phyloP scores from a whole-genome alignment of 2,113 vertebrate genomes.

The Rhinolophus ferrumequinum region DNA sequence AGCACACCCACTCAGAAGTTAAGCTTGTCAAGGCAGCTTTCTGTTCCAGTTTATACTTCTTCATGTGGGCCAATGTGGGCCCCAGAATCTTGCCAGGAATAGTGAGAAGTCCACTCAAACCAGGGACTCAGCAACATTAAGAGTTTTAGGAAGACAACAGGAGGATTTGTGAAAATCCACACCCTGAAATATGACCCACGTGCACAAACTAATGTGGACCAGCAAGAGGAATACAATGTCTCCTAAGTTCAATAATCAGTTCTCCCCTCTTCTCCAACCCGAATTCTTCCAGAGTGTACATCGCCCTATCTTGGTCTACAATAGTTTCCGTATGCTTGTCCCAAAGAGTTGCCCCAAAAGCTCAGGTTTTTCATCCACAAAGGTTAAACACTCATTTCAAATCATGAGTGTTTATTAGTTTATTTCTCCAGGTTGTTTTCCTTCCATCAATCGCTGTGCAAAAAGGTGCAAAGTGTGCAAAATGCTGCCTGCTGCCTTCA shows the following conservation, averaged over 20 bases:
- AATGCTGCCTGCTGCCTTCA: not conserved
- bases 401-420: not conserved
- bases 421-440: not conserved
- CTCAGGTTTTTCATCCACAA: not conserved
- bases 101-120: not conserved
- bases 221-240: not conserved
- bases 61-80: not conserved
- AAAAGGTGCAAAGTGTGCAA: not conserved
- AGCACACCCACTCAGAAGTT: not conserved
- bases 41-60: not conserved
- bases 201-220: not conserved
- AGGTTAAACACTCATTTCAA: not conserved
- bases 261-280: not conserved
- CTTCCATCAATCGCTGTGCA: not conserved
- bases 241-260: not conserved
- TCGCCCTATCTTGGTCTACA: not conserved
- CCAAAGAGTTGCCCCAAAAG: not conserved
- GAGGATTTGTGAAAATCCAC: not conserved
- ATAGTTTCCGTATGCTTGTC: not conserved
- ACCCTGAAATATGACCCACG: not conserved
- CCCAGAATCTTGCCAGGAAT: not conserved
- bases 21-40: not conserved
- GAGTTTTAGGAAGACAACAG: not conserved
- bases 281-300: not conserved
- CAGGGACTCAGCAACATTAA: not conserved